A percentile compares a stretch with the other conserved stretches of the same genome.
Evolutionary conservation across 2,888 invertebrate species (phyloP).

Genomic region (Agonopterix alstromeriana): DNA sequence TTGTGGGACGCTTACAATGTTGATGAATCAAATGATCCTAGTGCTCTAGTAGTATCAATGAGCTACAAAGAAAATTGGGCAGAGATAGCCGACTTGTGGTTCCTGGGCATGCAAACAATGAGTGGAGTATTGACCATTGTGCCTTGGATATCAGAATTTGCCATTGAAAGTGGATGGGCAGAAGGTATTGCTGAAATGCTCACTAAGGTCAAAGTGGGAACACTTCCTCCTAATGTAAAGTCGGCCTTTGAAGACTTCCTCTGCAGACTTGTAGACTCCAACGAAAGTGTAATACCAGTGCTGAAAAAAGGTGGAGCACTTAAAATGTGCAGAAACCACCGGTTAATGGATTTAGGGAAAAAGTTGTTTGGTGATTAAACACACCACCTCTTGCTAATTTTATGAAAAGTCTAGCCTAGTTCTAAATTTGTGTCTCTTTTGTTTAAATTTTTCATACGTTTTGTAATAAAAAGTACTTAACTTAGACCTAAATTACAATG

Average conservation of each 20-base stretch:
- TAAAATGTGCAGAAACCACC: constrained; percentile 89
- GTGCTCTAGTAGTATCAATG: constrained; percentile 88
- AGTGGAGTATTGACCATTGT: constrained; percentile 86
- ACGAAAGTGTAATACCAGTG: constrained; percentile 83
- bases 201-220: constrained; percentile 88
- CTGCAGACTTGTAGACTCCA: constrained; percentile 89
- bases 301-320: constrained; percentile 89
- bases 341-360: constrained; percentile 93
- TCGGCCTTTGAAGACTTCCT: constrained; percentile 94
- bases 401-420: neutral
- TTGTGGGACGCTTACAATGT: constrained; percentile 95
- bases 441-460: constrained; percentile 3
- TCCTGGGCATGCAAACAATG: constrained; percentile 95
- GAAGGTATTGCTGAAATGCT: constrained; percentile 90
- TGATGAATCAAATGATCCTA: constrained; percentile 91
- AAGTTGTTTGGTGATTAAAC: constrained; percentile 89
- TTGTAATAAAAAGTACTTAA: constrained; percentile 11
- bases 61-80: constrained; percentile 92
- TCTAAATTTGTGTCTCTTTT: neutral
- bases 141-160: constrained; percentile 94
- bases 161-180: constrained; percentile 96
- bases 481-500: neutral
- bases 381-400: neutral
- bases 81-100: constrained; percentile 94
- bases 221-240: constrained; percentile 88